Base-by-base conservation (phyloP, 2,888 invertebrate species). In the Aphodius sticticus region DNA sequence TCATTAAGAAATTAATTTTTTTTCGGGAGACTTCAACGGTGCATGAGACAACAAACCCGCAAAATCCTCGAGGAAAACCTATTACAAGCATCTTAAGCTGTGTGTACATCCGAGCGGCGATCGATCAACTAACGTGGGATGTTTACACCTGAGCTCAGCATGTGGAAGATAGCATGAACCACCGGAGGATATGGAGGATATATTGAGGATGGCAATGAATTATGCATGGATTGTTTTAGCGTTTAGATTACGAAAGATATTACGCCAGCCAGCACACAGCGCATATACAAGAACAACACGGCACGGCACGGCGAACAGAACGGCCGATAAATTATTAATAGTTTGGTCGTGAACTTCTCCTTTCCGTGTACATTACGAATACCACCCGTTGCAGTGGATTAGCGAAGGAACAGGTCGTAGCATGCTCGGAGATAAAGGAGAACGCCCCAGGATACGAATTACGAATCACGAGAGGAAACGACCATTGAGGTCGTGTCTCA, bases 211-310 rank as follows among this genome's bases (percentile, higher is more conserved):
- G 69, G 72, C 70, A 69, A 79, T 79, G 79, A 79, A 79, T 79
- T 79, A 79, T 76, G 76, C 79, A 79, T 76, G 35, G 76, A 79
- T 79, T 79, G 77, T 79, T 76, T 53, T 12, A 76, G 38, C 77
- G 79, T 76, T 70, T 53, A 38, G 79, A 70, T 79, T 79, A 79
- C 71, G 79, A 77, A 79, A 79, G 53, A 53, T 53, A 53, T 53
- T 53, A 53, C 53, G 12, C 53, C 53, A 53, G 7, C 9, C 2
- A 2, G 4, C 9, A n/a, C 53, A 53, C 53, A 53, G 12, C 12
- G 12, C 53, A 5, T 5, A 53, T 26, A 26, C 26, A 26, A 26
- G 2, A 26, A 3, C 26, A 26, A 26, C 26, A 26, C 26, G 26
- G 26, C 26, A 26, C 26, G 26, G 2, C 26, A 3, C 2, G 26